Base-by-base conservation (phyloP, 2,113 vertebrate genomes). In the Grus americana region DNA sequence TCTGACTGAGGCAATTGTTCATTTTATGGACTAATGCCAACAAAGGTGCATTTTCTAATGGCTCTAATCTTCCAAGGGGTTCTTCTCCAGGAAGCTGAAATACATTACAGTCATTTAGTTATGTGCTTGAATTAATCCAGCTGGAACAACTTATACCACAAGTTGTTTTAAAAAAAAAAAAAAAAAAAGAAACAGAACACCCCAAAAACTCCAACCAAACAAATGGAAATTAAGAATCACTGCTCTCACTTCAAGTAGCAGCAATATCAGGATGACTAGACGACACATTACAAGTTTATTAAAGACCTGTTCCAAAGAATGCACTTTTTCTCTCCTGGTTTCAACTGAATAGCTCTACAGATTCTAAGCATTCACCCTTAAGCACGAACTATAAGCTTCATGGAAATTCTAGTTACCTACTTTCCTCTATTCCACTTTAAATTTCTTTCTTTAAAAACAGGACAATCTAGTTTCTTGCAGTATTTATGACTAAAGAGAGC, bases 1-100 rank as follows among this genome's bases (percentile, higher is more conserved):
- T 99, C 96, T 99, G 99, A 98, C 99, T 99, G 89, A 99, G 98
- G 96, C 99, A 99, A 97, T 99, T 99, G 98, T 99, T 99, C 99
- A 99, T 99, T 97, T 99, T 99, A 98, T 99, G 99, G 97, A 99
- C 99, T 94, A 99, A 98, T 5, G 99, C 98, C 96, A 99, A 95
- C 87, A 99, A 99, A 72, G 99, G 98, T 59, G 98, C 98, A 55
- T 99, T 99, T 95, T 99, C 99, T 93, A 98, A 94, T 67, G 99
- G 99, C 91, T 99, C 99, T 96, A 99, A 97, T 94, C 99, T 99
- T 93, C 98, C 98, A 90, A 98, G 88, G 22, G 98, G 98, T 92
- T 99, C 99, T 97, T 99, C 98, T 97, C 99, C 99, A 66, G 99
- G 99, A 97, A 99, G 98, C 99, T 99, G 79, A 76, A 97, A 97